A percentile compares a stretch with the other conserved stretches of the same genome.
phyloP scores from a whole-genome alignment of 2,113 vertebrate species.

The Acanthisitta chloris region DNA sequence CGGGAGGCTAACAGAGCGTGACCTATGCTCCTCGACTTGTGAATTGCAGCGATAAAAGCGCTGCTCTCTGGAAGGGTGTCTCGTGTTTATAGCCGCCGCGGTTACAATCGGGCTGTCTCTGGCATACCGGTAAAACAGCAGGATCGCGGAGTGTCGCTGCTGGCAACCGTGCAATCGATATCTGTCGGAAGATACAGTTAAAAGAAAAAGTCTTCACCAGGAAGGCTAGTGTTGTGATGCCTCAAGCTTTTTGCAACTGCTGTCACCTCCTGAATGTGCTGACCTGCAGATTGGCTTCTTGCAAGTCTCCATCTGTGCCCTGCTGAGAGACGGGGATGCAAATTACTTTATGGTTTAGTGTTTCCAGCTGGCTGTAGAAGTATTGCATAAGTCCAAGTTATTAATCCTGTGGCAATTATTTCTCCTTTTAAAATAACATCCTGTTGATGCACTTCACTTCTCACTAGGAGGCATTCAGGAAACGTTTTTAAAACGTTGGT shows the following conservation, averaged over 20 bases:
- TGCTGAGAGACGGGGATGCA: constrained; percentile 13
- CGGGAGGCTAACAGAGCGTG: neutral
- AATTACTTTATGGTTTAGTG: constrained; percentile 18
- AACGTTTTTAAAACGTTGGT: neutral
- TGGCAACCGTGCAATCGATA: neutral
- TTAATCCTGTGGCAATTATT: constrained; percentile 51
- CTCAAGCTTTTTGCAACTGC: neutral
- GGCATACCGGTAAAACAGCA: neutral
- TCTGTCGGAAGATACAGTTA: neutral
- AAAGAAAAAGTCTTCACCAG: neutral
- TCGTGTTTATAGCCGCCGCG: neutral
- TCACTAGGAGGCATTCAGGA: constrained; percentile 25
- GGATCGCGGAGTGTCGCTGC: neutral
- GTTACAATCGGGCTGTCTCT: neutral
- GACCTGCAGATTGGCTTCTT: constrained; percentile 18
- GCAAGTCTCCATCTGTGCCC: constrained; percentile 20
- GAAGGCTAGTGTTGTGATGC: neutral
- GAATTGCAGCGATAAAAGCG: neutral
- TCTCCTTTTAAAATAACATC: constrained; percentile 39
- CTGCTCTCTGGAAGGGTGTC: neutral
- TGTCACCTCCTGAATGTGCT: constrained; percentile 5
- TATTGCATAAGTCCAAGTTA: constrained; percentile 45
- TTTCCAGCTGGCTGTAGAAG: constrained; percentile 28
- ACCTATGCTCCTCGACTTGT: neutral
- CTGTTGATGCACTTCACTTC: constrained; percentile 36